Conservation (phyloP, 2,797 vertebrate genomes). For the Halcyon badia region DNA sequence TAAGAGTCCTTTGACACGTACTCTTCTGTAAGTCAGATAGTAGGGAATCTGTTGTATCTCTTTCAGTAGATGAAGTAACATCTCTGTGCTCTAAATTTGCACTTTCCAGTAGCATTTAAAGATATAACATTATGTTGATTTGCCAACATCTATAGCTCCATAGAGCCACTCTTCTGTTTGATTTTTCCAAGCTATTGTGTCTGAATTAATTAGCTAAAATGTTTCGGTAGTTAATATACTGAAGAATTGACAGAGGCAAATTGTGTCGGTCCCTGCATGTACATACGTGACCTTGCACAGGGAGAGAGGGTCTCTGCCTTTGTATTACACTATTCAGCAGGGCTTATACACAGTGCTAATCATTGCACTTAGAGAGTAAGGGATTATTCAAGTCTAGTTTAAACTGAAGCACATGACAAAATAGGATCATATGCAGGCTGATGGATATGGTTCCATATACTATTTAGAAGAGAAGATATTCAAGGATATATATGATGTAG, state of each 20-base stretch:
- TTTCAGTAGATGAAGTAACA: background rate
- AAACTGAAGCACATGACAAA: background rate
- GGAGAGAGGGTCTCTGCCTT: background rate
- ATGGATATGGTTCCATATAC: background rate
- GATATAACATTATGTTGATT: background rate
- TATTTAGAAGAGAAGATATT: background rate
- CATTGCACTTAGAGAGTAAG: background rate
- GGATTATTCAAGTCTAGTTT: background rate
- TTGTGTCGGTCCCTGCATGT: background rate
- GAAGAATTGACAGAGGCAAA: constrained; percentile 22
- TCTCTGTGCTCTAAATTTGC: background rate
- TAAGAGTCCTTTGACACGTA: background rate
- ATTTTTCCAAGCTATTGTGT: background rate
- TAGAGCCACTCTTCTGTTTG: background rate
- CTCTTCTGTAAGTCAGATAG: background rate
- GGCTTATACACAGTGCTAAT: background rate
- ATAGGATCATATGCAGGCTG: background rate
- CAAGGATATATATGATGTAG: background rate
- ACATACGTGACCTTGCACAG: background rate
- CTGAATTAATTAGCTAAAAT: constrained; percentile 40
- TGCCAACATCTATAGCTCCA: background rate
- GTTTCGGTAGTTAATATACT: background rate
- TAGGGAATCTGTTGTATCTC: background rate
- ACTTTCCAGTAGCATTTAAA: constrained; percentile 11
- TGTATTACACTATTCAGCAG: background rate